Percentiles rank a stretch among this genome's conserved stretches.
phyloP scores from a whole-genome alignment of 2,888 invertebrate genomes.

The Eurois occulta region DNA sequence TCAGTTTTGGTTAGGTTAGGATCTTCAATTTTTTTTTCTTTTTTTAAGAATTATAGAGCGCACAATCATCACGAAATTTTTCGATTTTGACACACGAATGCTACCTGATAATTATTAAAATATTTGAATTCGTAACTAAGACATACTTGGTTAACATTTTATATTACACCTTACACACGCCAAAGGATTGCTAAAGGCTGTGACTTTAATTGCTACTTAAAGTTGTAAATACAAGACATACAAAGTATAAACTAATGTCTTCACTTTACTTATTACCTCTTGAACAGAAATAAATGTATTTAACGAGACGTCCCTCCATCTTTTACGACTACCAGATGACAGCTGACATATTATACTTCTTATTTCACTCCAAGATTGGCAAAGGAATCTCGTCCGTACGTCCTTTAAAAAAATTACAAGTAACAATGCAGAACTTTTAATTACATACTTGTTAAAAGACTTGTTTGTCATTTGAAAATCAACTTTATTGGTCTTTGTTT shows the following conservation, averaged over 20 bases:
- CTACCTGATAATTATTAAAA: too few relatives aligned
- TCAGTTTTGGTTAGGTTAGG: too few relatives aligned
- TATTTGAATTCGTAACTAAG: too few relatives aligned
- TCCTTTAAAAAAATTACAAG: slow-evolving; percentile 44
- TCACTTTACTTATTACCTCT: slow-evolving; percentile 22
- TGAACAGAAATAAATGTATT: slow-evolving; percentile 48
- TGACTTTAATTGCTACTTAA: background rate
- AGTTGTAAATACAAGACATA: background rate
- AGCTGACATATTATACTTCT: slow-evolving; percentile 53
- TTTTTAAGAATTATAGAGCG: too few relatives aligned
- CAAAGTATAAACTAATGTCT: slow-evolving; percentile 5
- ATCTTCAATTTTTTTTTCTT: too few relatives aligned
- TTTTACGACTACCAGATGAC: slow-evolving; percentile 45
- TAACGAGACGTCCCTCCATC: slow-evolving; percentile 45
- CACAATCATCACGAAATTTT: too few relatives aligned
- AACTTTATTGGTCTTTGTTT: slow-evolving; percentile 13
- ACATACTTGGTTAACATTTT: background rate
- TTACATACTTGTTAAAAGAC: slow-evolving; percentile 31
- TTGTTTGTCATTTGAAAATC: slow-evolving; percentile 19
- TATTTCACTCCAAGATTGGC: slow-evolving; percentile 44
- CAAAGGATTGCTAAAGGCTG: background rate
- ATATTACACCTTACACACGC: background rate
- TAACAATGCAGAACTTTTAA: slow-evolving; percentile 51
- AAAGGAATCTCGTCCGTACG: slow-evolving; percentile 46
- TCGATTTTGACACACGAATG: too few relatives aligned